Base-by-base conservation (phyloP, 2,797 vertebrate species). In the Cyprinodon diabolis region DNA sequence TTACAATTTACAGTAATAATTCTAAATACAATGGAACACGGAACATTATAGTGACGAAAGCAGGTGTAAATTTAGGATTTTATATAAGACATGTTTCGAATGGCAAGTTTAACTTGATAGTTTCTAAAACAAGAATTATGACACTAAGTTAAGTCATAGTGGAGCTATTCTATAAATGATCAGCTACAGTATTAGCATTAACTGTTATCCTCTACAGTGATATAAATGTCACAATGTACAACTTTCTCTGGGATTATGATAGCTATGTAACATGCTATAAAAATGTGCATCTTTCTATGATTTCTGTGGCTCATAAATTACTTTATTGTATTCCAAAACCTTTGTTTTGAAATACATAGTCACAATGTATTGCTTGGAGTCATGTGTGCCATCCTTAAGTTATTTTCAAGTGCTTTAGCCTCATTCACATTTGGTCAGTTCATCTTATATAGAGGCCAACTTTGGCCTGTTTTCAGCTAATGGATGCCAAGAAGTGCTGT, bases 401-500 rank as follows among this genome's bases (percentile, higher is more conserved):
- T 37, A 43, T 72, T 75, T 79, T 73, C 51, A 60, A 83, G 76
- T 73, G 67, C 68, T 84, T 82, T 83, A 83, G 82, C 71, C 71
- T 82, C 69, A 69, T 72, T 82, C 65, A 51, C 75, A 68, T 71
- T 81, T 66, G 77, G 68, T 84, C 72, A 60, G 54, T 70, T 81
- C 45, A 81, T 74, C 65, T 40, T 40, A 72, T 49, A 69, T 35
- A 37, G 43, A 78, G 35, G 63, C 60, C 72, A 84, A 55, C 30
- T 68, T 71, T 89, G 84, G 84, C 81, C 68, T 77, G 68, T 79
- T 81, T 78, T 79, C 73, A 84, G 66, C 40, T 47, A 8, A 35
- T 56, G 47, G 73, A 71, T 54, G 80, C 87, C 87, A 89, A 85
- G 63, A 82, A 75, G 71, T 65, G 65, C 68, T 69, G 75, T 76